These are phyloP conservation scores for Drosophila pallidifrons DNA, from an alignment of 1,140 invertebrate species.

Conservation along the genomic window DNA sequence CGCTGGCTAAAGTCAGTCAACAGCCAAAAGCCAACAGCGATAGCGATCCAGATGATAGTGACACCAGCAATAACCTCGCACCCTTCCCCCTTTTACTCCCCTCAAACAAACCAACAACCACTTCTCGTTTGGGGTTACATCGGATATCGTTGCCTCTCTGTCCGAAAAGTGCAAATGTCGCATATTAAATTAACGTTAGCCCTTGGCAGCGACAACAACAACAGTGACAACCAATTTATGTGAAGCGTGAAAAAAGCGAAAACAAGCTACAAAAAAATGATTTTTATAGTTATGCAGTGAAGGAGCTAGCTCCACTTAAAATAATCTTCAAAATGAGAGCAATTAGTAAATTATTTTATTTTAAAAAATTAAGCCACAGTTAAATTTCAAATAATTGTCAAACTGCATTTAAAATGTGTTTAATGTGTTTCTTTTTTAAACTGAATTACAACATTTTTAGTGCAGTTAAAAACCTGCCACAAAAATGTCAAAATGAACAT, in stretches of 20 bases:
- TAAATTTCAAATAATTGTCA: too few relatives aligned
- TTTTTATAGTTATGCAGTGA: not conserved
- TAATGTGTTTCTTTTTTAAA: too few relatives aligned
- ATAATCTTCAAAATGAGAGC: not conserved
- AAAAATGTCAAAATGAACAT: too few relatives aligned
- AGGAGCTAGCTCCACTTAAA: not conserved
- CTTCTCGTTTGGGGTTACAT: conserved; percentile 13
- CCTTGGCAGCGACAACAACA: conserved; percentile 16
- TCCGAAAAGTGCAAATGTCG: conserved; percentile 79
- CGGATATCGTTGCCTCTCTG: conserved; percentile 23
- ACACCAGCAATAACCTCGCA: not conserved
- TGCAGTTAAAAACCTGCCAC: too few relatives aligned
- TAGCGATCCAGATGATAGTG: not conserved
- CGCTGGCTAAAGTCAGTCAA: conserved; percentile 5
- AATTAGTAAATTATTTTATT: too few relatives aligned
- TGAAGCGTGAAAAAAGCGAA: conserved; percentile 52
- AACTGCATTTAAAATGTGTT: too few relatives aligned
- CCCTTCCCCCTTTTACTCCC: not conserved
- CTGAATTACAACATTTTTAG: too few relatives aligned
- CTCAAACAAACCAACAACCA: not conserved
- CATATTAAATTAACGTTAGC: conserved; percentile 80
- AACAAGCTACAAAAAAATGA: conserved; percentile 13
- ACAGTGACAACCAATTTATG: conserved; percentile 50
- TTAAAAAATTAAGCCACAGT: too few relatives aligned
- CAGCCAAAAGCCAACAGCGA: conserved; percentile 9